A percentile compares a stretch with the other conserved stretches of the same genome.
These are phyloP conservation scores for Hippocampus zosterae DNA, from an alignment of 2,113 vertebrate genomes.

Conservation along the genomic window DNA sequence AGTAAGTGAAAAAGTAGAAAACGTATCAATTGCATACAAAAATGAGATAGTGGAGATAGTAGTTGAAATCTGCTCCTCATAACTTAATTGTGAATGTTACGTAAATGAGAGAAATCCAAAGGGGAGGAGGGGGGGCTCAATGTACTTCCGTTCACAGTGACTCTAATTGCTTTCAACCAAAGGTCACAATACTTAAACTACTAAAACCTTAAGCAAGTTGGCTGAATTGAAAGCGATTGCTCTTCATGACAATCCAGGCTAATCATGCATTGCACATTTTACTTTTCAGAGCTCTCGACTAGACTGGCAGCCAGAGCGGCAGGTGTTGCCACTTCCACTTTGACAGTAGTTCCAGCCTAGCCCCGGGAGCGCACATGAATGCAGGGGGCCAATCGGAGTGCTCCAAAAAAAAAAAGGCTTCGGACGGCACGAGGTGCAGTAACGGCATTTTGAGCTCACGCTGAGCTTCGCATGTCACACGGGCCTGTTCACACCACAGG, in stretches of 20 bases:
- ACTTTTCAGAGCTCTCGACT: slow-evolving; percentile 28
- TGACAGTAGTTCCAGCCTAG: slow-evolving; percentile 2
- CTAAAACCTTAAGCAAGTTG: not conserved
- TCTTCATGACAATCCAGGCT: slow-evolving; percentile 2
- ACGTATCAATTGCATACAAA: not conserved
- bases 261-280: slow-evolving; percentile 6
- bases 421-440: slow-evolving; percentile 24
- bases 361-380: slow-evolving; percentile 30
- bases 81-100: not conserved
- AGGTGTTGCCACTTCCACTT: slow-evolving; percentile 15
- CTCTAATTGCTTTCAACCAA: slow-evolving; percentile 3
- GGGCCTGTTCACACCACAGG: slow-evolving; percentile 46
- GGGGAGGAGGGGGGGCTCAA: not conserved
- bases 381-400: slow-evolving; percentile 37
- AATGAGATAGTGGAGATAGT: not conserved
- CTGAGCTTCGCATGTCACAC: slow-evolving; percentile 53
- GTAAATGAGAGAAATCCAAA: not conserved
- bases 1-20: not conserved
- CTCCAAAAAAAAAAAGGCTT: slow-evolving; percentile 17
- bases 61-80: not conserved
- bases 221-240: slow-evolving; percentile 21
- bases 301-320: slow-evolving; percentile 21
- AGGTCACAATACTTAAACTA: slow-evolving; percentile 10
- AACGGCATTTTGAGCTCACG: slow-evolving; percentile 36
- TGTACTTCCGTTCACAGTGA: slow-evolving; percentile 1